phyloP scores from a whole-genome alignment of 2,888 invertebrate genomes.

The Tanytarsus gracilentus region DNA sequence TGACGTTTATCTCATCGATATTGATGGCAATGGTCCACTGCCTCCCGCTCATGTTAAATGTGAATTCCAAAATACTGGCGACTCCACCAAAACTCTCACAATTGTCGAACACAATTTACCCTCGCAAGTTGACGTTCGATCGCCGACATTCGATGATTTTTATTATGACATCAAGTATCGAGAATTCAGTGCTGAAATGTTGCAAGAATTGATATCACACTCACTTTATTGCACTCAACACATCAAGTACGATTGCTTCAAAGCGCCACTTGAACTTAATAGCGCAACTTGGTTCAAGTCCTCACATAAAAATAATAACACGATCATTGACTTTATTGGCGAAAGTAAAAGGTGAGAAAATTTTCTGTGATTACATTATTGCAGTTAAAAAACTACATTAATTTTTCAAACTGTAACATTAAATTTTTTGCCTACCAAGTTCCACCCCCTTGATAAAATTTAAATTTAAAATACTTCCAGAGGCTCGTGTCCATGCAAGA shows the following conservation, averaged over 20 bases:
- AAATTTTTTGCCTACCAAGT: too few species aligned
- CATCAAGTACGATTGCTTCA: constrained; percentile 82
- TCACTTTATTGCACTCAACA: constrained; percentile 82
- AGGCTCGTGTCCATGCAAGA: constrained; percentile 65
- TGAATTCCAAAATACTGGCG: constrained; percentile 79
- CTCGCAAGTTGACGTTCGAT: constrained; percentile 80
- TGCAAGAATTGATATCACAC: constrained; percentile 81
- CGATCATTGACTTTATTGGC: constrained; percentile 76
- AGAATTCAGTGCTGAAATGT: constrained; percentile 84
- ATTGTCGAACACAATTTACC: constrained; percentile 87
- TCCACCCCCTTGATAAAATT: too few species aligned
- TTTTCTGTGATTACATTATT: too few species aligned
- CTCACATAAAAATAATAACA: constrained; percentile 62
- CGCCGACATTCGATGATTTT: constrained; percentile 68
- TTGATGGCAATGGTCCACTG: constrained; percentile 86
- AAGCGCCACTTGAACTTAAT: constrained; percentile 76
- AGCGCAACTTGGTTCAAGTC: constrained; percentile 85
- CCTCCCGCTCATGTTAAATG: constrained; percentile 88
- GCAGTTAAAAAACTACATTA: too few species aligned
- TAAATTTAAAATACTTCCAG: too few species aligned
- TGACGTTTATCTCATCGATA: constrained; percentile 86
- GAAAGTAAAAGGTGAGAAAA: constrained; percentile 66
- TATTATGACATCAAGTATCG: constrained; percentile 78
- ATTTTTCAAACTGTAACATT: too few species aligned
- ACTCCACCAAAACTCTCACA: constrained; percentile 66